Evolutionary conservation across 2,113 vertebrate genomes (phyloP), one percentile per base, ranked within the genome.

Genomic region (Xyrauchen texanus): DNA sequence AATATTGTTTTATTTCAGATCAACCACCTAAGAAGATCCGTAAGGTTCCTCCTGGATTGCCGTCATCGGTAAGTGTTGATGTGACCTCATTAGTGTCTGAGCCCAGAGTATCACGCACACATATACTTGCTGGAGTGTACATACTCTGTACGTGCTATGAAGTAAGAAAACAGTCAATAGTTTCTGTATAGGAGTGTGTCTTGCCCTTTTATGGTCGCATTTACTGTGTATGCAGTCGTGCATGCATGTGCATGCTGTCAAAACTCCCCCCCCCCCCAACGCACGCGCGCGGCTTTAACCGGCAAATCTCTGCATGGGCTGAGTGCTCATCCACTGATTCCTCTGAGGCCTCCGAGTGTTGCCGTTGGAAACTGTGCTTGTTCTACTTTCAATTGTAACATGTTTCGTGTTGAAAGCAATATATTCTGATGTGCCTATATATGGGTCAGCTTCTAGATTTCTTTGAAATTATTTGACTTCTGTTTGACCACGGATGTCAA

Each of bases 21-120:
- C 68, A 93, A 0, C 96, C 96, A 81, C 95, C 97, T 74, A 99
- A 98, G 89, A 99, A 99, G 92, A 96, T 98, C 88, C 93, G 97
- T 85, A 99, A 99, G 91, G 94, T 98, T 82, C 97, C 97, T 13
- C 95, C 95, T 10, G 97, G 97, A 86, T 93, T 99, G 77, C 98
- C 98, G 3, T 96, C 58, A 53, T 76, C 51, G 57, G 64, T 76
- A 46, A 55, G 63, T 78, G 51, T 80, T 52, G 75, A 68, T 6
- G 21, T 83, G 82, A 60, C 67, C 77, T 80, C 52, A 46, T 80
- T 80, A 80, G 66, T 51, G 47, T 67, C 76, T 58, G 69, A n/a
- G 63, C 58, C 55, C 51, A 64, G 80, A 82, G 78, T 78, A 82
- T 61, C 21, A 34, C 21, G 3, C 21, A 34, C 21, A 34, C 21